Percentiles rank a stretch among this genome's conserved stretches.
phyloP scores from a whole-genome alignment of 2,797 vertebrate genomes.

The Aphelocoma californica region DNA sequence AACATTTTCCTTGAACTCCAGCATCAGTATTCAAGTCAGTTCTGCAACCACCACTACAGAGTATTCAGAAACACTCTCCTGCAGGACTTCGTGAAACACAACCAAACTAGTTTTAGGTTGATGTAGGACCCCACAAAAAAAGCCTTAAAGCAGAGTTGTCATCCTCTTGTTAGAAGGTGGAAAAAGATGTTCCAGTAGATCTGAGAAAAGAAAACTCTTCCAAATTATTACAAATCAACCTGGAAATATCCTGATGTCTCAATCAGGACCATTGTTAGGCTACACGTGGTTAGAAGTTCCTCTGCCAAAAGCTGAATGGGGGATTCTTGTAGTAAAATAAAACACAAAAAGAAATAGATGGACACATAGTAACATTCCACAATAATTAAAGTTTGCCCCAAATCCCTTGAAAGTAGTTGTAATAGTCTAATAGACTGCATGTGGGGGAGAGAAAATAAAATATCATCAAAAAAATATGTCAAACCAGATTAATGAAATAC shows the following conservation, averaged over 20 bases:
- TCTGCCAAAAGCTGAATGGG: background rate
- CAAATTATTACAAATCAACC: background rate
- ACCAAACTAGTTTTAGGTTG: background rate
- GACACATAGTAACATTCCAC: background rate
- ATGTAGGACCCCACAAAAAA: background rate
- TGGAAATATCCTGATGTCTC: background rate
- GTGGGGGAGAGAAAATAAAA: background rate
- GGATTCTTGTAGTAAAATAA: background rate
- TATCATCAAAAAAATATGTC: background rate
- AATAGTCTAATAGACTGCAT: background rate
- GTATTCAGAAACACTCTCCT: background rate
- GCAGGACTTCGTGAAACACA: background rate
- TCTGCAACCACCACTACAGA: background rate
- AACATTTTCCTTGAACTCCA: background rate
- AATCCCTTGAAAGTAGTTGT: slow-evolving; percentile 7
- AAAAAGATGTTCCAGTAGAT: background rate
- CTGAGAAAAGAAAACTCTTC: background rate
- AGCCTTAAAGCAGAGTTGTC: background rate
- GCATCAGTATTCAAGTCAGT: background rate
- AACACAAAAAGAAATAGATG: background rate
- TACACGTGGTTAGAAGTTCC: background rate
- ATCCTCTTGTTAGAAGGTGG: background rate
- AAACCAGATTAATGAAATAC: background rate
- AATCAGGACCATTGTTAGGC: background rate
- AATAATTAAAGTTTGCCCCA: background rate